Evolutionary conservation across 1,140 invertebrate species (phyloP), one percentile per base, ranked within the genome.

Genomic region (Drosophila santomea): DNA sequence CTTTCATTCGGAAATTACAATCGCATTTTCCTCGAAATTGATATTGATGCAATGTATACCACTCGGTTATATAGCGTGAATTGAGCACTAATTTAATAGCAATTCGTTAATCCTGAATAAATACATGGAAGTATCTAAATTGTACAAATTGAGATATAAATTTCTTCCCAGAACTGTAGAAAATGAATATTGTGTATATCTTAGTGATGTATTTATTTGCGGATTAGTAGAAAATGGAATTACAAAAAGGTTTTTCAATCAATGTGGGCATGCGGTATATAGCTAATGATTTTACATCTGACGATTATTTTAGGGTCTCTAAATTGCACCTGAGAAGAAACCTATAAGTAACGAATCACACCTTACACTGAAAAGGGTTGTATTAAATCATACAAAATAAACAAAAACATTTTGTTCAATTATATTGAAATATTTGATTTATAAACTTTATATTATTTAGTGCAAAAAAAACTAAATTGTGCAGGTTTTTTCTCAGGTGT

Each of bases 211-310:
- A 76, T 86, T 79, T 17, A 55, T 61, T 66, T 64, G 52, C 54
- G 68, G 58, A 62, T 48, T 62, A 51, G 60, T 72, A 72, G 56
- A 81, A 85, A 74, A 68, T 45, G 77, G 44, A 84, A 76, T 75
- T 80, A 69, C 36, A 77, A 84, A 84, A 80, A 47, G 60, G 63
- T 41, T 71, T 71, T 77, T 48, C 38, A 39, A 72, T 52, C 45
- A 28, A 32, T 66, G 43, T 47, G 58, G 45, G 43, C 32, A 56
- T 47, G n/a, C 38, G 63, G 64, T 51, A 32, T 51, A 32, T 69
- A 43, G 59, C 51, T 50, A 51, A 60, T 68, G 48, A 38, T 80
- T 84, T 85, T 85, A 74, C 38, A 84, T 85, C 76, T 69, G 76
- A 38, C 80, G 80, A 79, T 79, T 67, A 54, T 62, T 17, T 55